Conservation (phyloP, 2,113 vertebrate genomes). For the Morone chrysops region DNA sequence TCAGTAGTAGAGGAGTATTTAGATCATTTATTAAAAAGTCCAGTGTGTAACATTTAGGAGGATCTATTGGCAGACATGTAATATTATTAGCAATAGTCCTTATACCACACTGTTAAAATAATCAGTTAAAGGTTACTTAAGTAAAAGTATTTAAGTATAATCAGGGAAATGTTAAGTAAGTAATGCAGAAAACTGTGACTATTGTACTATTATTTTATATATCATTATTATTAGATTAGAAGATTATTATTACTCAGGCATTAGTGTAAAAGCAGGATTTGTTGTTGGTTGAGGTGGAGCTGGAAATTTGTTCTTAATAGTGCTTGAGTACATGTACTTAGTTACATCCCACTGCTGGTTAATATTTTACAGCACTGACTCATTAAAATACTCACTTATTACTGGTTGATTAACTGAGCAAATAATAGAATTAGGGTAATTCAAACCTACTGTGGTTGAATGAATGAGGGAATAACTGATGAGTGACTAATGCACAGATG, state of each 20-base stretch:
- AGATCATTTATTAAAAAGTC: background rate
- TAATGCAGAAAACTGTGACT: background rate
- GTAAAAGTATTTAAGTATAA: background rate
- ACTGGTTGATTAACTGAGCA: background rate
- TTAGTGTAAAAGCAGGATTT: too few relatives aligned
- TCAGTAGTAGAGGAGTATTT: background rate
- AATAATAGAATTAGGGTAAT: slow-evolving; percentile 1
- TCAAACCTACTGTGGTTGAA: background rate
- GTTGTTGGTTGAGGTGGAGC: too few relatives aligned
- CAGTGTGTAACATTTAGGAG: background rate
- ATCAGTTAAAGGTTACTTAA: background rate
- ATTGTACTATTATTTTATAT: background rate
- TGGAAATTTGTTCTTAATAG: background rate
- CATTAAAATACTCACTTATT: background rate
- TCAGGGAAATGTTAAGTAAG: background rate
- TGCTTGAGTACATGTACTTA: background rate
- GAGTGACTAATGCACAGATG: slow-evolving; percentile 1
- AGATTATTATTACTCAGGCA: too few relatives aligned
- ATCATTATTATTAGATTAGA: too few relatives aligned
- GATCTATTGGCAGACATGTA: too few relatives aligned
- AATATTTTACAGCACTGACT: background rate
- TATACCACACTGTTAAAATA: background rate
- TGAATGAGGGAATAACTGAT: slow-evolving; percentile 11
- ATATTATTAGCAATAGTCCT: too few relatives aligned
- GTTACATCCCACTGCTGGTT: background rate